A percentile compares a stretch with the other conserved stretches of the same genome.
These are phyloP conservation scores for Polypedilum vanderplanki DNA, from an alignment of 1,140 invertebrate species.

Conservation along the genomic window DNA sequence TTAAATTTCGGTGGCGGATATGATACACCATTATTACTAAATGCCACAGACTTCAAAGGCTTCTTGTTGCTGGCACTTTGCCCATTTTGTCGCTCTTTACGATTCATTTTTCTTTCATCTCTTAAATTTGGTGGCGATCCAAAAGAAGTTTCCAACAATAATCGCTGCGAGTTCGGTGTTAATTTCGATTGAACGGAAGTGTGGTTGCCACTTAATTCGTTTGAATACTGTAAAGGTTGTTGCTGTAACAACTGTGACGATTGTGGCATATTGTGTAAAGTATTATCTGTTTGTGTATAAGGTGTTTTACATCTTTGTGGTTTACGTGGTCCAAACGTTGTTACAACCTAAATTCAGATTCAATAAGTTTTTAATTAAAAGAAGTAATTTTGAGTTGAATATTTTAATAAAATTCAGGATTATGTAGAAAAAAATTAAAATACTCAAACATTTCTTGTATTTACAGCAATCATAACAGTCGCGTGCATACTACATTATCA, in stretches of 20 bases:
- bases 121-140: constrained; percentile 35
- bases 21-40: constrained; percentile 7
- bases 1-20: constrained; percentile 35
- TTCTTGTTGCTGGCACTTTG: background rate
- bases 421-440: too few species aligned
- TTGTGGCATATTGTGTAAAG: background rate
- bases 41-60: background rate
- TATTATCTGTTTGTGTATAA: constrained; percentile 33
- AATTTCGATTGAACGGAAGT: constrained; percentile 37
- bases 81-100: constrained; percentile 27
- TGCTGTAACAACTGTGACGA: constrained; percentile 32
- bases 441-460: too few species aligned
- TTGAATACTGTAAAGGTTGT: background rate
- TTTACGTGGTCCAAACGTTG: constrained; percentile 62
- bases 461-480: too few species aligned
- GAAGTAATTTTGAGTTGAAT: too few species aligned
- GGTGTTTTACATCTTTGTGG: constrained; percentile 48
- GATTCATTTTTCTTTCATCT: background rate
- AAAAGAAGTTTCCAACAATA: constrained; percentile 70
- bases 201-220: constrained; percentile 34
- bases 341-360: constrained; percentile 56
- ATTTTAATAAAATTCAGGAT: too few species aligned
- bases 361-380: too few species aligned
- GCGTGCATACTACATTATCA: too few species aligned
- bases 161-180: constrained; percentile 45